Base-by-base conservation (phyloP, 2,888 invertebrate species). In the Molanna angustata region DNA sequence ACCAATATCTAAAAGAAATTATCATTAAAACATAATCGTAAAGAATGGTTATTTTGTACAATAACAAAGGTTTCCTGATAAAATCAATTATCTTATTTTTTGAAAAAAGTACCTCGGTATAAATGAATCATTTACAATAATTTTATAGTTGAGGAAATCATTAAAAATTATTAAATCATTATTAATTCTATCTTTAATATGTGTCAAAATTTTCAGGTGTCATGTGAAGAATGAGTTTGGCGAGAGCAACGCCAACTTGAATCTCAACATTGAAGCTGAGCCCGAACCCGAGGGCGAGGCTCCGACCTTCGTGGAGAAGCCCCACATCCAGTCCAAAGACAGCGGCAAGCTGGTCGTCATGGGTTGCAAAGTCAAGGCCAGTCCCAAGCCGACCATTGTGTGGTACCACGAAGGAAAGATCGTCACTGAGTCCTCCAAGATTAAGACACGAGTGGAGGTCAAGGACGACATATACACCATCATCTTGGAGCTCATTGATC, bases 231-330 rank as follows among this genome's bases (percentile, higher is more conserved):
- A 96, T 70, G 92, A 94, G 72, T 92, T 85, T 69, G 98, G 98
- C 58, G 97, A 97, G 78, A 92, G 94, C 64, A 96, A 95, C 71
- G 95, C 96, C 58, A 96, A 96, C 72, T 81, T 98, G 48, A 95
- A 96, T 66, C 79, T 98, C 52, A 97, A 98, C 70, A 95, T 98
- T 69, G 95, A 96, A 80, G 94, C 97, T 64, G 91, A 91, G 73
- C 86, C 91, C n/a, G 92, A 93, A 74, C 90, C 88, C 1, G 90
- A 92, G 75, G 93, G 93, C 42, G 90, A 93, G 67, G 93, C 94
- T 21, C 98, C 98, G 51, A 91, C 92, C 19, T 98, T 99, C 72
- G 85, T 92, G 60, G 90, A 91, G 66, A 93, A 93, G 70, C 93
- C 93, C 18, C 83, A 88, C 59, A 93, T 93, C 64, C 84, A 89